Evolutionary conservation across 1,140 invertebrate genomes (phyloP).

Genomic region (Atta colombica): DNA sequence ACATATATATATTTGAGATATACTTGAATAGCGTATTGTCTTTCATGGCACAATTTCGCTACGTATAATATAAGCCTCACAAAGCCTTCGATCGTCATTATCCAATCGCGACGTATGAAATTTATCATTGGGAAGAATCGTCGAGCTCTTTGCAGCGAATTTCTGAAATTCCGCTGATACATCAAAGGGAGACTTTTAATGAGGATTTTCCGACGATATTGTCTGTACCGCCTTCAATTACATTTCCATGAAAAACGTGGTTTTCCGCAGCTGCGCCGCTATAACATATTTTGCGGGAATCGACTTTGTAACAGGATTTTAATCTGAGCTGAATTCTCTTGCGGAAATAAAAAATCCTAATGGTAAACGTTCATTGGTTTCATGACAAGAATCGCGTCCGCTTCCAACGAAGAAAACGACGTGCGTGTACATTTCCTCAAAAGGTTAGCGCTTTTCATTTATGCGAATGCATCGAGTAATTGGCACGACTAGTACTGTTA

Average conservation of each 20-base stretch:
- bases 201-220: slow-evolving; percentile 52
- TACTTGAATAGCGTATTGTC: neutral
- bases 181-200: slow-evolving; percentile 40
- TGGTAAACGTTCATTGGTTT: neutral
- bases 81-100: slow-evolving; percentile 18
- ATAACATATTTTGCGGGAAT: neutral
- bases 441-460: slow-evolving; percentile 27
- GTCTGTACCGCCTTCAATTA: slow-evolving; percentile 29
- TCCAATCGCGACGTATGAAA: slow-evolving; percentile 37
- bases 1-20: neutral
- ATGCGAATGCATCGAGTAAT: slow-evolving; percentile 30
- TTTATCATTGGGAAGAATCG: slow-evolving; percentile 24
- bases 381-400: neutral
- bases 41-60: neutral
- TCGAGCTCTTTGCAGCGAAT: slow-evolving; percentile 15
- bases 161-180: slow-evolving; percentile 13
- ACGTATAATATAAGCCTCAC: neutral
- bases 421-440: neutral
- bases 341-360: slow-evolving; percentile 12
- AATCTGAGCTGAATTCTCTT: slow-evolving; percentile 32
- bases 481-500: neutral
- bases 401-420: neutral
- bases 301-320: slow-evolving; percentile 41
- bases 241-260: slow-evolving; percentile 36
- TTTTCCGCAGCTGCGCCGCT: neutral